phyloP scores from a whole-genome alignment of 2,113 vertebrate genomes.

The Elephas maximus region DNA sequence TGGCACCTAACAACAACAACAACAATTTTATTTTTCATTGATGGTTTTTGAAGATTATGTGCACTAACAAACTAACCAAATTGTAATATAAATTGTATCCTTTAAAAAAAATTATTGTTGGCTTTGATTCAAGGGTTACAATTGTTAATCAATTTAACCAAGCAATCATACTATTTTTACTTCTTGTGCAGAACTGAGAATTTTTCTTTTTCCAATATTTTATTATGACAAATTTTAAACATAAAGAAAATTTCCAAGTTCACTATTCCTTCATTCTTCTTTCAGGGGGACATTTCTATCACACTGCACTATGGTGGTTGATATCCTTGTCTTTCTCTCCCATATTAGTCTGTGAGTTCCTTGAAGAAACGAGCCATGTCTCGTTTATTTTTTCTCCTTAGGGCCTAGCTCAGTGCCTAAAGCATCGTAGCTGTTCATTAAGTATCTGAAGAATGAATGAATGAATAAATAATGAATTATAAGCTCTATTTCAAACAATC shows the following conservation, averaged over 20 bases:
- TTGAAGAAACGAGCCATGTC: background rate
- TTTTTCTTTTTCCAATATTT: background rate
- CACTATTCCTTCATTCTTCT: background rate
- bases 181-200: background rate
- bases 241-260: background rate
- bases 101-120: background rate
- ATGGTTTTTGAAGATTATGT: background rate
- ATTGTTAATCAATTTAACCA: background rate
- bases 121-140: too few species aligned
- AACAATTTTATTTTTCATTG: background rate
- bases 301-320: background rate
- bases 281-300: background rate
- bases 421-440: background rate
- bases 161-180: too few species aligned
- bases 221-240: background rate
- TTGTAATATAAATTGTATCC: background rate
- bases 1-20: too few species aligned
- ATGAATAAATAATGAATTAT: background rate
- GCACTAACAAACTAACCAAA: background rate
- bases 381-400: background rate
- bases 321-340: background rate
- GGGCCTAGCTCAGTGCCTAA: background rate
- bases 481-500: slow-evolving; percentile 15
- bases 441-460: background rate
- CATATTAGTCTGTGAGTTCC: background rate